Base-by-base conservation (phyloP, 2,888 invertebrate genomes). In the Agrochola lota region DNA sequence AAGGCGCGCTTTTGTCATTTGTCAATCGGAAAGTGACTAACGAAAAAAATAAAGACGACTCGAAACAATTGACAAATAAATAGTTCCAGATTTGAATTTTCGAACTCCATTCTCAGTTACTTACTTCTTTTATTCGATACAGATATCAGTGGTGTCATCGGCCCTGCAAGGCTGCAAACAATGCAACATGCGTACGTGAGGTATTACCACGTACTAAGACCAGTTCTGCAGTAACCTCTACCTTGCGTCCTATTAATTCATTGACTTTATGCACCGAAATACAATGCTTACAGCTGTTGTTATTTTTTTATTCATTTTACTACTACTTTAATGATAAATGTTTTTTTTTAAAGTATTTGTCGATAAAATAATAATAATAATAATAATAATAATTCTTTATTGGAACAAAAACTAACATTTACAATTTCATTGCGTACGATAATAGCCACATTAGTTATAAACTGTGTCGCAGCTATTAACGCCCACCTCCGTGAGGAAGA, bases 111-210 rank as follows among this genome's bases (percentile, higher is more conserved):
- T 57, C 7, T n/a, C 49, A 62, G 17, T 7, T n/a, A n/a, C n/a
- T 81, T 40, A 75, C 46, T 63, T 55, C 30, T 20, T 15, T 20
- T 5, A 63, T 55, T 76, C 30, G 30, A 12, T 67, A 26, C 17
- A 57, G 35, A 30, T 74, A 77, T 30, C 46, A 55, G n/a, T 67
- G 46, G 9, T 69, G 62, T 60, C 20, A 62, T 46, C 71, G 55
- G 35, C 55, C 75, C 12, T 69, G n/a, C 43, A 52, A 49, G 30
- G 68, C 46, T 67, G 12, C 35, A 74, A 23, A 40, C 46, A 70
- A 57, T 77, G 72, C 84, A 73, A 73, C 64, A 23, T 67, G 62
- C 35, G 69, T 80, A 85, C 85, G 87, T 85, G 85, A 74, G 23
- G 57, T 77, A 77, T 59, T 59, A 69, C 40, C 63, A 64, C 64